phyloP scores from a whole-genome alignment of 35 echinoderm and acorn worm species.

The Apostichopus japonicus region DNA sequence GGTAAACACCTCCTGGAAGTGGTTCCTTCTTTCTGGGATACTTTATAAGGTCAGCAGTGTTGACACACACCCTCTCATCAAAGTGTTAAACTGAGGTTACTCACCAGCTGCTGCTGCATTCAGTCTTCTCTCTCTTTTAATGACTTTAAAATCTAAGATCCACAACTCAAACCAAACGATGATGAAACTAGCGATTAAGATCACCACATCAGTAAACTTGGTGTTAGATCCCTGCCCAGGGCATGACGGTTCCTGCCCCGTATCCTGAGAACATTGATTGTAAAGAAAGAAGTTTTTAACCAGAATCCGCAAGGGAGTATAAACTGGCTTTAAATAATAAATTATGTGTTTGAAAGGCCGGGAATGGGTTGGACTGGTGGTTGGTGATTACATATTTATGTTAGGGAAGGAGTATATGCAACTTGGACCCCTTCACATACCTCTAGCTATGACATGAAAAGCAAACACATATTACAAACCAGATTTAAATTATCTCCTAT shows the following conservation, averaged over 20 bases:
- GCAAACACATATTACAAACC: too few relatives aligned
- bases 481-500: too few relatives aligned
- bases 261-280: neutral
- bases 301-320: too few relatives aligned
- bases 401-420: too few relatives aligned
- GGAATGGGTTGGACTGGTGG: too few relatives aligned
- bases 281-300: neutral
- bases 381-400: too few relatives aligned
- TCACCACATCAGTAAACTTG: constrained; percentile 56
- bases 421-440: too few relatives aligned
- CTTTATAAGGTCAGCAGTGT: neutral
- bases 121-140: constrained; percentile 71
- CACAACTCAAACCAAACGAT: constrained; percentile 82
- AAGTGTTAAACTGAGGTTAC: neutral
- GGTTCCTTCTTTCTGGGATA: too few relatives aligned
- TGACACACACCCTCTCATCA: neutral
- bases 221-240: neutral
- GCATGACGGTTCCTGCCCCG: neutral
- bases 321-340: too few relatives aligned
- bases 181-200: constrained; percentile 69
- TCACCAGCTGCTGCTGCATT: constrained; percentile 5
- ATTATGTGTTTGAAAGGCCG: too few relatives aligned
- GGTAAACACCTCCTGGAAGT: too few relatives aligned
- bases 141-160: constrained; percentile 76
- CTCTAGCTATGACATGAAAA: too few relatives aligned